A percentile compares a stretch with the other conserved stretches of the same genome.
phyloP scores from a whole-genome alignment of 2,113 vertebrate species.

The Megaceryle maxima region DNA sequence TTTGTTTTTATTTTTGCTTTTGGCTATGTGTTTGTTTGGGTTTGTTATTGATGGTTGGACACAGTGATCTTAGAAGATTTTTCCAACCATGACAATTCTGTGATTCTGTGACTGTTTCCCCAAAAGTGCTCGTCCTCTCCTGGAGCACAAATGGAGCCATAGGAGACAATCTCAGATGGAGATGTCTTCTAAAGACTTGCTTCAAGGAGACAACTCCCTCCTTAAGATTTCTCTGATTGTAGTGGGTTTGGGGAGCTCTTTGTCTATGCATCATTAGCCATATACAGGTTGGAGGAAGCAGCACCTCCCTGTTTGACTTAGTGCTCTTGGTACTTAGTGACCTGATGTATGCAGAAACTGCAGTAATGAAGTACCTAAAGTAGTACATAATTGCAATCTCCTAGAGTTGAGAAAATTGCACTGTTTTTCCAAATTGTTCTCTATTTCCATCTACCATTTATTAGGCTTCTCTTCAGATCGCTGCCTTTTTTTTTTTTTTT shows the following conservation, averaged over 20 bases:
- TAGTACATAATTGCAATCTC: neutral
- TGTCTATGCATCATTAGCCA: neutral
- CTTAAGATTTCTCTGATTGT: neutral
- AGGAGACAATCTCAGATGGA: neutral
- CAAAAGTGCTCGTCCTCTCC: neutral
- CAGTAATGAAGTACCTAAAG: neutral
- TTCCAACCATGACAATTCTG: no score
- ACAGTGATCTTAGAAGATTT: no score
- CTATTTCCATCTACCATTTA: neutral
- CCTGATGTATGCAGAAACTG: neutral
- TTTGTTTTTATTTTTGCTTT: no score
- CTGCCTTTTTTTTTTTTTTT: neutral
- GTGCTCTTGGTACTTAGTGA: neutral
- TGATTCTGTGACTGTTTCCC: no score
- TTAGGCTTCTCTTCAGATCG: neutral
- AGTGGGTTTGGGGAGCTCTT: neutral
- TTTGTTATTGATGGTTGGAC: no score
- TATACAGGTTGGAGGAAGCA: neutral
- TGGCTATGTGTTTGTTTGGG: no score
- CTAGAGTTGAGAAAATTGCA: neutral
- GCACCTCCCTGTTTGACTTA: neutral
- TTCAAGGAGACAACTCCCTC: neutral
- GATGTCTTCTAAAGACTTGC: neutral
- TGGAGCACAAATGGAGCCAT: neutral
- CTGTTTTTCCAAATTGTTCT: neutral